phyloP scores from a whole-genome alignment of 2,888 invertebrate species.

The Eupithecia insigniata region DNA sequence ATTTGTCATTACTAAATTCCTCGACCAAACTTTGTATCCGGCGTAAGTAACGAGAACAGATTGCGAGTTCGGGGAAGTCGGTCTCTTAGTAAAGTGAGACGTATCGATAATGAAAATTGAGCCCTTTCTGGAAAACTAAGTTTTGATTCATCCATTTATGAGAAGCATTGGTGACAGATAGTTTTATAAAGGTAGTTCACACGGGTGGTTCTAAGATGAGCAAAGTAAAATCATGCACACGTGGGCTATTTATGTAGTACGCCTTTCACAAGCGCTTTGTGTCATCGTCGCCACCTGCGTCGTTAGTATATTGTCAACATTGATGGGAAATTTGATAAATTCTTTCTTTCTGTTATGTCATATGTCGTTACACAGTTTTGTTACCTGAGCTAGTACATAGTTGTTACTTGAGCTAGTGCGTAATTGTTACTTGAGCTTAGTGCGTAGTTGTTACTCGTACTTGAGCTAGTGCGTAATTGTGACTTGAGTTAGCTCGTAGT shows the following conservation, averaged over 20 bases:
- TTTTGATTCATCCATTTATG: not conserved
- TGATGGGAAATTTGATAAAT: too few relatives aligned
- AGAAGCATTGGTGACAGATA: not conserved
- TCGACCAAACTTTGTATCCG: not conserved
- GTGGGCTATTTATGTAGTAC: not conserved
- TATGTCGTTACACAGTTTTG: too few relatives aligned
- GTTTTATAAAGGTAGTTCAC: not conserved
- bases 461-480: too few relatives aligned
- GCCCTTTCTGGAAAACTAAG: not conserved
- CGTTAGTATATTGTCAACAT: too few relatives aligned
- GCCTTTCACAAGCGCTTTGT: too few relatives aligned
- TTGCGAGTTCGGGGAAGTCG: not conserved
- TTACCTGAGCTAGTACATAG: too few relatives aligned
- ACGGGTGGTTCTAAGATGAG: not conserved
- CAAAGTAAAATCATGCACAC: not conserved
- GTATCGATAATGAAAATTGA: constrained; percentile 5
- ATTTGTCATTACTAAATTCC: not conserved
- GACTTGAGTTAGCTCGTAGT: too few relatives aligned
- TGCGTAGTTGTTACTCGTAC: too few relatives aligned
- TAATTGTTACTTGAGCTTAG: too few relatives aligned
- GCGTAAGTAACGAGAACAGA: not conserved
- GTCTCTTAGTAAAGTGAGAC: constrained; percentile 1
- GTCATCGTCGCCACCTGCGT: too few relatives aligned
- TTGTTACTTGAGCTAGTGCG: too few relatives aligned
- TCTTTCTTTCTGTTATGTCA: too few relatives aligned